A percentile compares a stretch with the other conserved stretches of the same genome.
Evolutionary conservation across 2,888 invertebrate genomes (phyloP).

Genomic region (Acrobasis consociella): DNA sequence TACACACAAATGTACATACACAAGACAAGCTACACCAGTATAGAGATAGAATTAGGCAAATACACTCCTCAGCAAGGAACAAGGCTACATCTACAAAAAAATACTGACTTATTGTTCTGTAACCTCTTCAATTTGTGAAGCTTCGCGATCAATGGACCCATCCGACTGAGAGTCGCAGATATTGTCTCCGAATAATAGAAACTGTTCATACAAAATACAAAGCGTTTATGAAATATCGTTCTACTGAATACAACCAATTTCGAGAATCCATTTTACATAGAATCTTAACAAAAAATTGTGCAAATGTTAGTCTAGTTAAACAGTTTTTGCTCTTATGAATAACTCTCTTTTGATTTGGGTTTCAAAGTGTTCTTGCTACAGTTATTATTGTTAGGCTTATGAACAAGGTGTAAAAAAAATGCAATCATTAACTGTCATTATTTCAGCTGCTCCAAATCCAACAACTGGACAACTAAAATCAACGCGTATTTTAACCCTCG

Average conservation of each 20-base stretch:
- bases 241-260: conserved; percentile 43
- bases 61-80: background rate
- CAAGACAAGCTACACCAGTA: no score
- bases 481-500: no score
- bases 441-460: no score
- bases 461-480: no score
- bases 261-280: conserved; percentile 33
- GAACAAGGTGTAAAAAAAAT: no score
- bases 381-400: no score
- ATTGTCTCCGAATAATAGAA: conserved; percentile 49
- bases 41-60: no score
- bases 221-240: conserved; percentile 39
- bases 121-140: conserved; percentile 21
- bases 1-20: no score
- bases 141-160: conserved; percentile 53
- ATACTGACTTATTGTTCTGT: background rate
- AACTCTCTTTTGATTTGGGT: background rate
- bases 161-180: conserved; percentile 53
- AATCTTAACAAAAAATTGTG: conserved; percentile 40
- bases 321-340: conserved; percentile 9
- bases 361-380: no score
- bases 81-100: background rate
- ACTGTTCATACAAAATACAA: conserved; percentile 41
- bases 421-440: no score
- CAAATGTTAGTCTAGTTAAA: conserved; percentile 40